Evolutionary conservation across 2,888 invertebrate genomes (phyloP), one percentile per base, ranked within the genome.

Genomic region (Cacoxenus indagator): DNA sequence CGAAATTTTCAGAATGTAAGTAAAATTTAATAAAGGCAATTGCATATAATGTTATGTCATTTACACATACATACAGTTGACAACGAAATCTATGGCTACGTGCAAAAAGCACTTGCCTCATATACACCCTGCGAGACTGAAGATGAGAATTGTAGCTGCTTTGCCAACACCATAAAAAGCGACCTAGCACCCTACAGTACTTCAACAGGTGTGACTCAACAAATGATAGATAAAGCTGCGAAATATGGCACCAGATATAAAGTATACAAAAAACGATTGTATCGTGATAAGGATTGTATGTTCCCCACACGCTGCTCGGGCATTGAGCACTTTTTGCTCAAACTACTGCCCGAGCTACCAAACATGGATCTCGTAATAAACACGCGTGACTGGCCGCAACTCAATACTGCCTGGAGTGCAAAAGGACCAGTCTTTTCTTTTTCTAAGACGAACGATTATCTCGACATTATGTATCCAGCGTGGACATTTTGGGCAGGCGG

Each of bases 401-500:
- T 95, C 19, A 74, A 75, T 8, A 43, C 71, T 0, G 71, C 73
- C 3, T 79, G 78, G 72, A 62, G 70, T 0, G 69, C 67, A 5
- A 54, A 69, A 2, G 74, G 75, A 14, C 98, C 98, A 14, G 92
- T 98, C n/a, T 94, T 98, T 86, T 98, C 98, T 2, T 99, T 99
- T 86, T 98, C 98, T 87, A 98, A 98, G 75, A 90, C 94, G 0
- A 83, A 87, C 51, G 93, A 95, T 43, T 95, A 96, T 88, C 90
- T 91, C 86, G 99, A 99, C 85, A 96, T 99, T 71, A 95, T 95
- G 92, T 96, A 95, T 86, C 98, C 98, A 0, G 95, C 98, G 0
- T 99, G 98, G 98, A 93, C 96, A 48, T 99, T 99, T 88, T 97
- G 98, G 97, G 96, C 96, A 89, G 98, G 98, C 27, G 99, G 99